Evolutionary conservation across 2,888 invertebrate species (phyloP).

Genomic region (Coleophora deauratella): DNA sequence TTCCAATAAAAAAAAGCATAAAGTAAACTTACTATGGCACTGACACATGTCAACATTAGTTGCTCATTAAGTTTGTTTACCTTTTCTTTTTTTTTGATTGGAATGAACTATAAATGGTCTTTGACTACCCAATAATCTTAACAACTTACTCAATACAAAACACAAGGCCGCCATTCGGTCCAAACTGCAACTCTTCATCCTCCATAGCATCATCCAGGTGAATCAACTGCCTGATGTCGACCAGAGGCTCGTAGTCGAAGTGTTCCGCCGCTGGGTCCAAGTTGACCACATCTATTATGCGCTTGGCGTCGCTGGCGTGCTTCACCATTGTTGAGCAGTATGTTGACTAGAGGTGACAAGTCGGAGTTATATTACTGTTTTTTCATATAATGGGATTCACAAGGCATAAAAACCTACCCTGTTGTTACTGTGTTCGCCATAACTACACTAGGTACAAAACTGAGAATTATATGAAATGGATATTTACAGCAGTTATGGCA

Average conservation of each 20-base stretch:
- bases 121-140: too few species aligned
- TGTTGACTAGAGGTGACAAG: slow-evolving; percentile 81
- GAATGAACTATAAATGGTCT: too few species aligned
- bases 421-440: too few species aligned
- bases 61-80: too few species aligned
- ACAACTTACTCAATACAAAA: slow-evolving; percentile 91
- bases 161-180: slow-evolving; percentile 97
- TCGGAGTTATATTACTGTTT: neutral
- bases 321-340: slow-evolving; percentile 92
- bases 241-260: slow-evolving; percentile 91
- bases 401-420: slow-evolving; percentile 2
- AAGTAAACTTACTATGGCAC: too few species aligned
- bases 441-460: too few species aligned
- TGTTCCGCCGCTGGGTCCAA: slow-evolving; percentile 98
- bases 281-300: slow-evolving; percentile 91
- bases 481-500: too few species aligned
- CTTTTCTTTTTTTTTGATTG: too few species aligned
- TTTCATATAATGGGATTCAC: slow-evolving; percentile 1
- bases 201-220: slow-evolving; percentile 98
- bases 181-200: slow-evolving; percentile 92
- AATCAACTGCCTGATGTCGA: slow-evolving; percentile 91
- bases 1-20: too few species aligned
- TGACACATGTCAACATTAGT: too few species aligned
- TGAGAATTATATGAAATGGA: too few species aligned
- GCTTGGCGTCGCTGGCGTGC: slow-evolving; percentile 84